Evolutionary conservation across 2,888 invertebrate genomes (phyloP), one percentile per base, ranked within the genome.

Genomic region (Eugnorisma glareosa): DNA sequence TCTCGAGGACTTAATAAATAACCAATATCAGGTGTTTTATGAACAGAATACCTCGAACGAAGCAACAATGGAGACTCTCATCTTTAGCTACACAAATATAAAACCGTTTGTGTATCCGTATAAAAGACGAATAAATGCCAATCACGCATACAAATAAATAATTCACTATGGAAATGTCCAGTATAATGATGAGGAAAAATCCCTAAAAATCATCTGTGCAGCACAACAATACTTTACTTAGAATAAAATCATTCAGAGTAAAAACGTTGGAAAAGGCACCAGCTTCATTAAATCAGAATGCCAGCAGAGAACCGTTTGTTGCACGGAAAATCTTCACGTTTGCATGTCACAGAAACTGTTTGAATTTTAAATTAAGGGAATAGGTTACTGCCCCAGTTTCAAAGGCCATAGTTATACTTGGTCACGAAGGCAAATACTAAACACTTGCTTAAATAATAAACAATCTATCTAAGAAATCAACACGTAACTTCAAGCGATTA

Each of bases 291-390:
- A 89, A 82, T 75, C 72, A 84, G 63, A 87, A 86, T 73, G 83
- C 68, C 77, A 82, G 77, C 83, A 83, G 84, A 86, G 81, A 87
- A 88, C 90, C 84, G 90, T 90, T 89, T 79, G 85, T 75, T 90
- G 84, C 82, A 88, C 73, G 84, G 77, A 88, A 85, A 84, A 88
- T 84, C 77, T 83, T 84, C 83, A 89, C 86, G 86, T 89, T 89
- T 87, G 87, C 89, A 88, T 90, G 89, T 86, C 89, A 83, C 83
- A 86, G 86, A 83, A 88, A 85, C 87, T 85, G 87, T 91, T 92
- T 92, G 90, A 92, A 93, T 92, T 92, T 91, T 90, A 93, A 93
- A 92, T 90, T 85, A 91, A 91, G 89, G 92, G 91, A 92, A 91
- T 91, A 92, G 93, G 92, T 93, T 90, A 91, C 83, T 90, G 93